Evolutionary conservation across 2,113 vertebrate genomes (phyloP).

Genomic region (Dissostichus mawsoni): DNA sequence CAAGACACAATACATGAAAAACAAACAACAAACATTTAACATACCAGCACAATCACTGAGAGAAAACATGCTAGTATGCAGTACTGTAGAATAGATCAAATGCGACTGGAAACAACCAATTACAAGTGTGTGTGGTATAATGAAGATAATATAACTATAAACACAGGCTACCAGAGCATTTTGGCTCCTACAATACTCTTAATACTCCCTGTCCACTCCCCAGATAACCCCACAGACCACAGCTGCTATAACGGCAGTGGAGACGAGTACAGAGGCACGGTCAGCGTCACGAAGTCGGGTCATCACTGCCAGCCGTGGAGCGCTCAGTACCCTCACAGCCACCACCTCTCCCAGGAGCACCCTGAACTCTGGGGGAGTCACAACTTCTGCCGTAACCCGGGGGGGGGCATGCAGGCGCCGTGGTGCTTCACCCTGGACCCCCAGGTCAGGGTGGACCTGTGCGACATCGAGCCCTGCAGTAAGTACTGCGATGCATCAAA

Average conservation of each 20-base stretch:
- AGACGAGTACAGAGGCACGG: conserved; percentile 89
- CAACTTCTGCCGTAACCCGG: conserved; percentile 95
- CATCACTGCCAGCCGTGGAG: conserved; percentile 93
- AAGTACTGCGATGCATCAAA: conserved; percentile 77
- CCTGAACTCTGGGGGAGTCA: conserved; percentile 93
- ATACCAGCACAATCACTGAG: no score
- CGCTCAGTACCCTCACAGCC: conserved; percentile 91
- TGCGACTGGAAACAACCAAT: no score
- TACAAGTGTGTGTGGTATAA: no score
- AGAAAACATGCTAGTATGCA: no score
- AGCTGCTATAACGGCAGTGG: conserved; percentile 96
- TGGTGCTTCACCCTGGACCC: conserved; percentile 98
- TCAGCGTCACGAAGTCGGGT: conserved; percentile 91
- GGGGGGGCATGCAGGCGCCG: conserved; percentile 94
- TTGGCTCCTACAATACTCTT: no score
- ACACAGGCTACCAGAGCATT: no score
- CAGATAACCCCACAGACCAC: conserved; percentile 86
- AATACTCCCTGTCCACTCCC: conserved; percentile 32
- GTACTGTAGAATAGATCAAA: no score
- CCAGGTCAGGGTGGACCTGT: conserved; percentile 92
- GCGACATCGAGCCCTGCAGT: conserved; percentile 95
- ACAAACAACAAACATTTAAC: no score
- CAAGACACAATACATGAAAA: no score
- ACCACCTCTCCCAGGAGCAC: conserved; percentile 89
- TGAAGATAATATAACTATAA: no score